A percentile compares a stretch with the other conserved stretches of the same genome.
Evolutionary conservation across 1,140 invertebrate genomes (phyloP).

Genomic region (Drosophila eugracilis): DNA sequence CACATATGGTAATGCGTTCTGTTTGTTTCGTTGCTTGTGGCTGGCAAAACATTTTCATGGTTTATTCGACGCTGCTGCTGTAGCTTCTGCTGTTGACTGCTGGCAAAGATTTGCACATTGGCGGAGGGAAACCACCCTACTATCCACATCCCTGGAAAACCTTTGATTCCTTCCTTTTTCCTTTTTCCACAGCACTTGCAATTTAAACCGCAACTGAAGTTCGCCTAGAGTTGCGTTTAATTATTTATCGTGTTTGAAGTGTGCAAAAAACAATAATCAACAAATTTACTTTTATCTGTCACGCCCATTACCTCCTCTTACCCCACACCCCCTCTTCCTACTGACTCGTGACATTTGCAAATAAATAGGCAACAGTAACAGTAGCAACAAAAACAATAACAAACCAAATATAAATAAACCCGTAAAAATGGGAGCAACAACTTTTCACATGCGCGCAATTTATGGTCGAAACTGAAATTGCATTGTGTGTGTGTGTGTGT

Average conservation of each 20-base stretch:
- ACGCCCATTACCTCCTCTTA: constrained; percentile 13
- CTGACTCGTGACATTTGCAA: constrained; percentile 75
- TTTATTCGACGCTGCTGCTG: constrained; percentile 25
- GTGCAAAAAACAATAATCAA: constrained; percentile 54
- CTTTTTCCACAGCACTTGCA: not conserved
- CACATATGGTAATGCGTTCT: constrained; percentile 52
- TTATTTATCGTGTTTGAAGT: constrained; percentile 55
- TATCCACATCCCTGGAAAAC: not conserved
- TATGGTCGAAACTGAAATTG: constrained; percentile 77
- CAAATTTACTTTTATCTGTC: constrained; percentile 66
- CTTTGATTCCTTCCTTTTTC: not conserved
- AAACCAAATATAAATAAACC: constrained; percentile 32
- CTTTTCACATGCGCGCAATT: constrained; percentile 66
- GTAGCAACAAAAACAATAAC: constrained; percentile 41
- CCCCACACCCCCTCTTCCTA: not conserved
- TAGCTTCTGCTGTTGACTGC: constrained; percentile 6
- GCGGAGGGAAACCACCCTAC: not conserved
- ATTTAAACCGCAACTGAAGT: constrained; percentile 24
- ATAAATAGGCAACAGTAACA: constrained; percentile 60
- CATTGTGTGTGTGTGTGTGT: constrained; percentile 45
- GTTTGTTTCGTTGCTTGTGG: constrained; percentile 56
- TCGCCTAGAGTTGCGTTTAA: constrained; percentile 37
- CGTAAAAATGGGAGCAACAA: constrained; percentile 50
- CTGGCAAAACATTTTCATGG: constrained; percentile 46
- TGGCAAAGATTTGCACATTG: constrained; percentile 20